These are phyloP conservation scores for Nannoperca australis DNA, from an alignment of 2,797 vertebrate species.

Conservation along the genomic window DNA sequence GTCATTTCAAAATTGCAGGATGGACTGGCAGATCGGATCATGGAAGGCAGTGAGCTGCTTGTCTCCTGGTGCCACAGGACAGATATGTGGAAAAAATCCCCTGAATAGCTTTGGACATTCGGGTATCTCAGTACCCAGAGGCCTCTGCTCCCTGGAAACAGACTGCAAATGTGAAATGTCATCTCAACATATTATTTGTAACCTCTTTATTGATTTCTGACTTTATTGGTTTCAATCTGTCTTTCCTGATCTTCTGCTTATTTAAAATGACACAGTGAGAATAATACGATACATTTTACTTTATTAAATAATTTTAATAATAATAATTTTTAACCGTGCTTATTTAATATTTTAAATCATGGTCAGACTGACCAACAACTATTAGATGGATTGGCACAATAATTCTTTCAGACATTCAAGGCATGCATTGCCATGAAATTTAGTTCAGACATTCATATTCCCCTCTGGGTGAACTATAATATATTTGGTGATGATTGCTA, in stretches of 20 bases:
- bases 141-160: constrained; percentile 28
- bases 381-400: neutral
- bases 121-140: constrained; percentile 2
- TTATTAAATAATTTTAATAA: too few relatives aligned
- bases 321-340: neutral
- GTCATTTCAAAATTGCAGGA: constrained; percentile 17
- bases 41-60: constrained; percentile 21
- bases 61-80: constrained; percentile 37
- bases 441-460: neutral
- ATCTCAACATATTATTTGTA: constrained; percentile 26
- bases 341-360: too few relatives aligned
- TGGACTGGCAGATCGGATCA: constrained; percentile 51
- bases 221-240: neutral
- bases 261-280: neutral
- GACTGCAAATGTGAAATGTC: constrained; percentile 34
- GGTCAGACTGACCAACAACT: neutral
- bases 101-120: constrained; percentile 54
- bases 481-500: too few relatives aligned
- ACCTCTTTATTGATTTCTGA: constrained; percentile 18
- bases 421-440: neutral
- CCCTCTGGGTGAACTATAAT: neutral
- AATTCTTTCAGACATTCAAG: neutral
- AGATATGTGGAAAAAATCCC: constrained; percentile 18
- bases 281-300: neutral
- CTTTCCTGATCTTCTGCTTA: neutral